Evolutionary conservation across 2,888 invertebrate species (phyloP).

Genomic region (Thymelicus sylvestris): DNA sequence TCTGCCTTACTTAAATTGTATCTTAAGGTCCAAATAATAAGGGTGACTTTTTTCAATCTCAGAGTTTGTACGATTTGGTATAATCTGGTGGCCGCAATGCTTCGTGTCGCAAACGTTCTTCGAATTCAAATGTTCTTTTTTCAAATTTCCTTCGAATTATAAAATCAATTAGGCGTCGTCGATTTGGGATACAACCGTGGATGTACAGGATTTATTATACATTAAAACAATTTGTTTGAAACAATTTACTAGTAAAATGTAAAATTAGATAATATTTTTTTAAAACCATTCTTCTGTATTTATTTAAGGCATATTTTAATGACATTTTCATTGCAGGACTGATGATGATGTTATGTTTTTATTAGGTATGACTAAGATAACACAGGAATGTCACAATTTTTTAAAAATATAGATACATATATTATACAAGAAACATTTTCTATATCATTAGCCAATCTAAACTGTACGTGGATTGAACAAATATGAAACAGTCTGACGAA

Average conservation of each 20-base stretch:
- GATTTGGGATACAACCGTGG: slow-evolving; percentile 49
- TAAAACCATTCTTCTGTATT: too few relatives aligned
- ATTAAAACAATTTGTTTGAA: not conserved
- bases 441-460: too few relatives aligned
- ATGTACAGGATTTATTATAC: slow-evolving; percentile 31
- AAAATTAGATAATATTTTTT: not conserved
- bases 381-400: too few relatives aligned
- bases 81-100: slow-evolving; percentile 35
- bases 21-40: slow-evolving; percentile 16
- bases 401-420: too few relatives aligned
- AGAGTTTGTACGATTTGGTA: slow-evolving; percentile 3
- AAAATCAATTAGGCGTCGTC: slow-evolving; percentile 72
- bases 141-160: slow-evolving; percentile 65
- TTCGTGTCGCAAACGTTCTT: slow-evolving; percentile 59
- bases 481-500: too few relatives aligned
- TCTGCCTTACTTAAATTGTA: slow-evolving; percentile 36
- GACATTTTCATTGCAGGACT: too few relatives aligned
- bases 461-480: too few relatives aligned
- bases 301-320: too few relatives aligned
- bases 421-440: too few relatives aligned
- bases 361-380: too few relatives aligned
- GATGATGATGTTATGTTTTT: too few relatives aligned
- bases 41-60: slow-evolving; percentile 20
- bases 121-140: slow-evolving; percentile 67
- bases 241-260: not conserved